Percentiles rank a stretch among this genome's conserved stretches.
Conservation (phyloP, 2,797 vertebrate genomes). For the Picus viridis region DNA sequence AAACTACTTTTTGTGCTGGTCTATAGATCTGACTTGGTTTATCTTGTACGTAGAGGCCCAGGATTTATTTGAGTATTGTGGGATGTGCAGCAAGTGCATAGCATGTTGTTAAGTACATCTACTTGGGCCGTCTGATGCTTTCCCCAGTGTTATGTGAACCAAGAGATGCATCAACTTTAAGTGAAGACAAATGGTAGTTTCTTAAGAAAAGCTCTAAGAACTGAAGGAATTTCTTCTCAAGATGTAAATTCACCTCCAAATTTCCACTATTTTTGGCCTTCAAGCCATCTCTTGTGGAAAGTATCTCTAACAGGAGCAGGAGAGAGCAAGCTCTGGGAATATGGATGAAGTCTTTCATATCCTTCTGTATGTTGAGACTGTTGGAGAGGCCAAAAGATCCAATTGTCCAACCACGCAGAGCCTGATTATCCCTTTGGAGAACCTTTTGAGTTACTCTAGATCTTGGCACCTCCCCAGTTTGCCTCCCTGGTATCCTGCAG, state of each 20-base stretch:
- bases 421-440: neutral
- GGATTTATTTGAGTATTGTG: neutral
- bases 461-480: neutral
- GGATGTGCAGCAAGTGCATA: neutral
- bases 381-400: fast-evolving
- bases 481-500: neutral
- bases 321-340: neutral
- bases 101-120: neutral
- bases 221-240: neutral
- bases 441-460: neutral
- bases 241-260: neutral
- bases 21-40: neutral
- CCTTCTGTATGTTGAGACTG: fast-evolving
- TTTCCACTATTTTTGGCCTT: neutral
- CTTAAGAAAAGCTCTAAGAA: neutral
- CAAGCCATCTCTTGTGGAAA: neutral
- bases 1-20: neutral
- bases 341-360: fast-evolving
- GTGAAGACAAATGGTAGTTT: neutral
- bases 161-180: neutral
- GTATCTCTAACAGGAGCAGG: neutral
- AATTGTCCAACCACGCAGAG: neutral
- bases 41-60: neutral
- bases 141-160: neutral
- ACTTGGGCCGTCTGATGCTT: neutral